Percentiles rank a stretch among this genome's conserved stretches.
Conservation (phyloP, 64 coral and sea anemone species). For the Montipora efflorescens region DNA sequence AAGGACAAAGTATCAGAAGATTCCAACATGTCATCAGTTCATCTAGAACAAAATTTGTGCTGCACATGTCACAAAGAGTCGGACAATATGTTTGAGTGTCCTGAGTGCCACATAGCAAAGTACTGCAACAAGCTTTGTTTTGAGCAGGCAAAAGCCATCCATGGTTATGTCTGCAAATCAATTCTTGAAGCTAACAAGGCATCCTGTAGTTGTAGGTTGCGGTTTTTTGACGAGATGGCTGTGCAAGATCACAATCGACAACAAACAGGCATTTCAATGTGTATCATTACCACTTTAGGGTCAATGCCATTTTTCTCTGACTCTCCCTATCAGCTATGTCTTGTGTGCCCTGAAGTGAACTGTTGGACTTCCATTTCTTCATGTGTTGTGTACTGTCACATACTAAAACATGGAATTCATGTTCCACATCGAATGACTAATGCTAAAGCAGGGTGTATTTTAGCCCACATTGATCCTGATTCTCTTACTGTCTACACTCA, state of each 20-base stretch:
- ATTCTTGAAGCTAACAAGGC: neutral
- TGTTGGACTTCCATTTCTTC: neutral
- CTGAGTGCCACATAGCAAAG: neutral
- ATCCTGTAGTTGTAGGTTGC: neutral
- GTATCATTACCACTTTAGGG: neutral
- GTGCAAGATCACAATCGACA: neutral
- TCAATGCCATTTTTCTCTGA: neutral
- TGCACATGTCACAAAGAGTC: neutral
- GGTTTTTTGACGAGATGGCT: rapidly evolving
- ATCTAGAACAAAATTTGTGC: neutral
- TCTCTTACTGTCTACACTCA: too few species aligned
- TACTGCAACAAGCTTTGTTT: neutral
- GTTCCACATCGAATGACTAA: neutral
- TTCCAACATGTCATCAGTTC: neutral
- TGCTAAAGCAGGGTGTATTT: neutral
- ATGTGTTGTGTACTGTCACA: neutral
- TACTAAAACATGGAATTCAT: neutral
- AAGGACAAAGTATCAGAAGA: neutral
- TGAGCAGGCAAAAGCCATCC: neutral
- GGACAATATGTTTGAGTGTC: neutral
- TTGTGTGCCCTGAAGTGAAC: neutral
- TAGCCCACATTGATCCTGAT: too few species aligned
- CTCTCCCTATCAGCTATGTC: neutral
- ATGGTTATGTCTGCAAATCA: neutral
- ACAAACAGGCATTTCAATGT: neutral